These are phyloP conservation scores for Enteromius argenteus DNA, from an alignment of 2,797 vertebrate species.

Conservation along the genomic window DNA sequence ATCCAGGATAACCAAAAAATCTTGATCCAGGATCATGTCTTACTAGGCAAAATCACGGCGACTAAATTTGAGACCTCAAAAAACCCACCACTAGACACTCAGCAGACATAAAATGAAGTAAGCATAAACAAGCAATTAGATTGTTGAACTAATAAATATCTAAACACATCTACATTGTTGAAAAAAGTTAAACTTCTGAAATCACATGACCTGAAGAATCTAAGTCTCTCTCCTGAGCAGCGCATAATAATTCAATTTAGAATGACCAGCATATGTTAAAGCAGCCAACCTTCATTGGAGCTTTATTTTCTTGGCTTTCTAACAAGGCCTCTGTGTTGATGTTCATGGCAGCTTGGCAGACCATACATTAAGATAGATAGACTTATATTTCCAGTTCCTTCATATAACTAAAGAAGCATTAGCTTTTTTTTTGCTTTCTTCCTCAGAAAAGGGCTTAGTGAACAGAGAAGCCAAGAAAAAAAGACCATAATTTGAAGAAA, in stretches of 20 bases:
- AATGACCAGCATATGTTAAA: constrained; percentile 8
- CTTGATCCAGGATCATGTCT: too few species aligned
- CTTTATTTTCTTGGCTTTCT: constrained; percentile 17
- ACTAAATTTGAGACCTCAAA: too few species aligned
- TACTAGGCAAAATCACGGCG: too few species aligned
- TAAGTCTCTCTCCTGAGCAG: not conserved
- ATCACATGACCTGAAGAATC: not conserved
- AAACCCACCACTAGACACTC: not conserved
- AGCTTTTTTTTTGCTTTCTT: not conserved
- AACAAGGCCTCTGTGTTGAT: constrained; percentile 3
- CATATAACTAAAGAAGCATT: constrained; percentile 7
- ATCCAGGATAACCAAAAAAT: too few species aligned
- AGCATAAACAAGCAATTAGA: not conserved
- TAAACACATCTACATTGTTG: not conserved
- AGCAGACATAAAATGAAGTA: not conserved
- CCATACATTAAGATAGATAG: not conserved
- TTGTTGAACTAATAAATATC: not conserved
- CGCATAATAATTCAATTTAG: not conserved
- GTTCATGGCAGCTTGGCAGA: constrained; percentile 18
- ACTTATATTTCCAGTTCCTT: constrained; percentile 11
- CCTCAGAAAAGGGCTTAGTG: not conserved
- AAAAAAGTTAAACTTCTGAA: not conserved
- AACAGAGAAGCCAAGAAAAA: not conserved
- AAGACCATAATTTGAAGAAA: not conserved
- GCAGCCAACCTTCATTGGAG: constrained; percentile 1